A percentile compares a stretch with the other conserved stretches of the same genome.
These are phyloP conservation scores for Rhabditophanes sp. DNA, from an alignment of 2,888 invertebrate genomes.

Conservation along the genomic window DNA sequence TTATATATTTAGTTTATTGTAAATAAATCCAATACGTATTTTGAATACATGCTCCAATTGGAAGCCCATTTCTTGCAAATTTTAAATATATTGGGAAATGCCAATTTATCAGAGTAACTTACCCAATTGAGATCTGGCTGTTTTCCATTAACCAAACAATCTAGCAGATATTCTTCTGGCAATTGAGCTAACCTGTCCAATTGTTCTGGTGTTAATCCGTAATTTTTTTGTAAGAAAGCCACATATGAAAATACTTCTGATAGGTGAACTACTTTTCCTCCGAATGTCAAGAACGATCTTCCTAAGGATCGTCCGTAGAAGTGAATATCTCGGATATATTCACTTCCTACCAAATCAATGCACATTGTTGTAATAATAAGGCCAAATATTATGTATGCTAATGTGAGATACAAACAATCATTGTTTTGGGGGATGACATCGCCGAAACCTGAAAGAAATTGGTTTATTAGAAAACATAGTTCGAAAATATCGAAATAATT, in stretches of 20 bases:
- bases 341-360: constrained; percentile 43
- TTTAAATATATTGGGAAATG: too few relatives aligned
- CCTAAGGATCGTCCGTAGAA: constrained; percentile 44
- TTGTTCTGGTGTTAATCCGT: constrained; percentile 43
- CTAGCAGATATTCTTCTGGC: constrained; percentile 43
- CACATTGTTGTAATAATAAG: constrained; percentile 44
- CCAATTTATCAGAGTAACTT: too few relatives aligned
- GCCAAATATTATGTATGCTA: constrained; percentile 42
- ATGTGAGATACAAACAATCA: constrained; percentile 39
- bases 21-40: too few relatives aligned
- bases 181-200: constrained; percentile 41
- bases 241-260: constrained; percentile 44
- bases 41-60: too few relatives aligned
- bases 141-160: constrained; percentile 43
- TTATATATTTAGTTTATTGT: too few relatives aligned
- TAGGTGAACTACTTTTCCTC: constrained; percentile 44
- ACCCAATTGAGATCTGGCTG: constrained; percentile 35
- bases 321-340: constrained; percentile 44
- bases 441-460: constrained; percentile 36
- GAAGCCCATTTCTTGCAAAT: too few relatives aligned
- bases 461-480: constrained; percentile 7
- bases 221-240: constrained; percentile 44
- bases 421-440: constrained; percentile 43
- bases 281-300: constrained; percentile 40
- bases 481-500: not conserved